These are phyloP conservation scores for Ladona fulva DNA, from an alignment of 1,140 invertebrate genomes.

Conservation along the genomic window DNA sequence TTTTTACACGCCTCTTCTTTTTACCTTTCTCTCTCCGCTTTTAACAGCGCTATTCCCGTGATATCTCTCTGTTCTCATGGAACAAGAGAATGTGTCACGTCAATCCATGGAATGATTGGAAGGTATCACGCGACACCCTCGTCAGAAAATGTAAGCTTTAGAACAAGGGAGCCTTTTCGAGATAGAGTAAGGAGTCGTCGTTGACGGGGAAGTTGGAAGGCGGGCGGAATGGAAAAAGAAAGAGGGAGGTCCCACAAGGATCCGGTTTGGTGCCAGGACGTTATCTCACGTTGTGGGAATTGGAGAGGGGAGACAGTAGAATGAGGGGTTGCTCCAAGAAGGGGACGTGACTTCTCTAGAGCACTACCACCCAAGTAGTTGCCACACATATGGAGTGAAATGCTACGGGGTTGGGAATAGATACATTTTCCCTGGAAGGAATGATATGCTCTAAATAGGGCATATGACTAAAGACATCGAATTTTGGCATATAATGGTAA, in stretches of 20 bases:
- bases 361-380: no score
- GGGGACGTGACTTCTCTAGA: no score
- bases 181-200: neutral
- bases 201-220: neutral
- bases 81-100: constrained; percentile 9
- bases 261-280: neutral
- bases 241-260: neutral
- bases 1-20: neutral
- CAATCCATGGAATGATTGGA: neutral
- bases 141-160: neutral
- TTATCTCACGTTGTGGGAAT: neutral
- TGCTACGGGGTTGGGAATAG: no score
- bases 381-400: no score
- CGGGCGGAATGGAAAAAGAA: neutral
- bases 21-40: neutral
- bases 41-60: neutral
- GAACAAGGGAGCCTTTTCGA: neutral
- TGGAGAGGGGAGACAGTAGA: neutral
- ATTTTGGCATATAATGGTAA: no score
- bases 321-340: no score
- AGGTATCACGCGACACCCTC: neutral
- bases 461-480: no score
- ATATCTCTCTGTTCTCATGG: neutral
- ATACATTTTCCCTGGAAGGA: no score
- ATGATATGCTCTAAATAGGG: no score